Evolutionary conservation across 92 coral and sea anemone genomes (phyloP).

Genomic region (Epizoanthus fatuus): DNA sequence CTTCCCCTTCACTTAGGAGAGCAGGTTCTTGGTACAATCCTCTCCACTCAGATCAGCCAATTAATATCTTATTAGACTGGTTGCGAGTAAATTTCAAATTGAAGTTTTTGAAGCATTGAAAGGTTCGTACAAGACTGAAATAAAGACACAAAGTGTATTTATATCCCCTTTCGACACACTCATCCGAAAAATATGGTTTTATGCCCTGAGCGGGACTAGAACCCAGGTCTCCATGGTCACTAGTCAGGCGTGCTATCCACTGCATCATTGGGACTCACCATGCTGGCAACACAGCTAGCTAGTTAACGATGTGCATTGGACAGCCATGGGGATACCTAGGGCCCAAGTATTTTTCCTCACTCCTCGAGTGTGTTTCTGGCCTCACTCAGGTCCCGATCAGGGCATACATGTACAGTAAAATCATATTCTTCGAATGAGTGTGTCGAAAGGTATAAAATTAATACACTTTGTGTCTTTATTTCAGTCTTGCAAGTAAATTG

Average conservation of each 20-base stretch:
- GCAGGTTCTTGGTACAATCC: too few species aligned
- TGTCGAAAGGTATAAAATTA: not conserved
- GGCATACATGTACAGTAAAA: not conserved
- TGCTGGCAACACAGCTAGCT: slow-evolving; percentile 17
- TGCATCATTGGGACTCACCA: slow-evolving; percentile 5
- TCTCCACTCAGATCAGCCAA: too few species aligned
- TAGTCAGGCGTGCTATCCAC: not conserved
- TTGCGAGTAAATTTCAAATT: too few species aligned
- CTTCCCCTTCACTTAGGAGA: too few species aligned
- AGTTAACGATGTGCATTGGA: slow-evolving; percentile 1
- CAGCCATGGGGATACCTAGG: slow-evolving; percentile 29
- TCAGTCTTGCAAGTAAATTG: not conserved
- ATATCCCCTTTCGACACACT: too few species aligned
- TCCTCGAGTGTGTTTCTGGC: slow-evolving; percentile 26
- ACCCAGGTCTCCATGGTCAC: slow-evolving; percentile 9
- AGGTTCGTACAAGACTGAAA: too few species aligned
- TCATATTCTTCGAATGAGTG: not conserved
- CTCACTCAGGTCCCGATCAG: slow-evolving; percentile 13
- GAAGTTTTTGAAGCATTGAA: too few species aligned
- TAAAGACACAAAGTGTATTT: too few species aligned
- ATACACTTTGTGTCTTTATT: not conserved
- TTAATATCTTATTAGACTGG: too few species aligned
- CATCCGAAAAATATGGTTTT: not conserved
- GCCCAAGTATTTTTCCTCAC: slow-evolving; percentile 14
- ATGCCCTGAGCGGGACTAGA: slow-evolving; percentile 11